Evolutionary conservation across 2,888 invertebrate genomes (phyloP).

Genomic region (Ametastegia equiseti): DNA sequence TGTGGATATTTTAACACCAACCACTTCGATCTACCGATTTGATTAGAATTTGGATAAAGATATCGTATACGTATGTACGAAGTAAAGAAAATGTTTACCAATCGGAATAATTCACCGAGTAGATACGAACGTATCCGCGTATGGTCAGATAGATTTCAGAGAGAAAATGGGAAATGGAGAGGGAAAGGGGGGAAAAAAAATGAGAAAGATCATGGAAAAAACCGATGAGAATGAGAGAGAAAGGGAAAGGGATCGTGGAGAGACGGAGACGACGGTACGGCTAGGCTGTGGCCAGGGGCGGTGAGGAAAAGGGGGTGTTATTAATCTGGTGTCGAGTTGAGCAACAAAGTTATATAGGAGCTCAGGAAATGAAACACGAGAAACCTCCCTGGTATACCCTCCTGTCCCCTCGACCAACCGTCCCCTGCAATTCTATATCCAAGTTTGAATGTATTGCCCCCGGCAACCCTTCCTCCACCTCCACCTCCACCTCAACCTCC

Average conservation of each 20-base stretch:
- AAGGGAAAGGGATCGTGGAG: constrained; percentile 35
- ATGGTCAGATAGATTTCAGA: not conserved
- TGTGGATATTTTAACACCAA: constrained; percentile 61
- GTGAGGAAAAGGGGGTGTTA: constrained; percentile 74
- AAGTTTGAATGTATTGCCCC: constrained; percentile 74
- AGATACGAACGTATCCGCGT: too few species aligned
- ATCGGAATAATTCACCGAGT: too few species aligned
- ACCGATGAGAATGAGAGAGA: constrained; percentile 54
- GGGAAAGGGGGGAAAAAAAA: not conserved
- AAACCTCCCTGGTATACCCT: constrained; percentile 65
- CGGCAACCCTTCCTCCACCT: constrained; percentile 62
- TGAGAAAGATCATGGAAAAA: constrained; percentile 28
- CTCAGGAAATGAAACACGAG: constrained; percentile 76
- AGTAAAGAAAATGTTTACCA: too few species aligned
- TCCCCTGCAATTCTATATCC: constrained; percentile 67
- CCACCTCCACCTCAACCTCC: constrained; percentile 59
- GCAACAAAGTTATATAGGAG: constrained; percentile 76
- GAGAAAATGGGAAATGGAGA: not conserved
- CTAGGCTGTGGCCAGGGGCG: constrained; percentile 68
- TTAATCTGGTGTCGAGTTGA: constrained; percentile 76
- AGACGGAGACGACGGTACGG: not conserved
- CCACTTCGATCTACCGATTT: not conserved
- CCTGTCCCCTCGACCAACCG: constrained; percentile 43
- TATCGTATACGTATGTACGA: not conserved
- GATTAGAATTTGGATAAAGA: not conserved